Evolutionary conservation across 2,113 vertebrate genomes (phyloP).

Genomic region (Siphamia tubifer): DNA sequence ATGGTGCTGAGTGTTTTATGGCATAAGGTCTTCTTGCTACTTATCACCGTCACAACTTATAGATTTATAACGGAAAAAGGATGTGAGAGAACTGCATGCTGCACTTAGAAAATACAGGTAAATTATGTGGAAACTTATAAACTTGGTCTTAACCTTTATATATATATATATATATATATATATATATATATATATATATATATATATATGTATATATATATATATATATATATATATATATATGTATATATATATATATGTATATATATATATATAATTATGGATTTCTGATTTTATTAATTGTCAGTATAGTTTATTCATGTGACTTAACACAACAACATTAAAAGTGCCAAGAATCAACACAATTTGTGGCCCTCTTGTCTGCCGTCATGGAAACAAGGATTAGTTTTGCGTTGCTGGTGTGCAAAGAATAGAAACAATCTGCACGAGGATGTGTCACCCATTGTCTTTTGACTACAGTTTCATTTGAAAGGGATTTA

Average conservation of each 20-base stretch:
- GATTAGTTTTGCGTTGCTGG: slow-evolving; percentile 88
- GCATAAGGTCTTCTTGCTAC: slow-evolving; percentile 32
- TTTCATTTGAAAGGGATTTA: slow-evolving; percentile 94
- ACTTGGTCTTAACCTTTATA: slow-evolving; percentile 14
- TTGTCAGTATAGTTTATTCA: slow-evolving; percentile 76
- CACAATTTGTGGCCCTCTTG: slow-evolving; percentile 84
- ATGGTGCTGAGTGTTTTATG: slow-evolving; percentile 45
- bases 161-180: neutral
- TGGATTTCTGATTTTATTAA: slow-evolving; percentile 50
- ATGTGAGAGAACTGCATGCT: neutral
- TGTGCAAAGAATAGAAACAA: slow-evolving; percentile 88
- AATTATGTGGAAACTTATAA: neutral
- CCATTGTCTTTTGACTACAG: slow-evolving; percentile 90
- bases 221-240: neutral
- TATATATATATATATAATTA: neutral
- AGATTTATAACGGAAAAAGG: slow-evolving; percentile 15
- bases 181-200: neutral
- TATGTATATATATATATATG: neutral
- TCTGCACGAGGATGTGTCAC: slow-evolving; percentile 85
- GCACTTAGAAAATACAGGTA: neutral
- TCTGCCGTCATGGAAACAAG: slow-evolving; percentile 91
- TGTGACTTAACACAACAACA: slow-evolving; percentile 83
- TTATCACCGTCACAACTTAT: neutral
- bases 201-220: neutral
- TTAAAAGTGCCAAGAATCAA: slow-evolving; percentile 82